These are phyloP conservation scores for Deroptyus accipitrinus DNA, from an alignment of 2,113 vertebrate genomes.

Conservation along the genomic window DNA sequence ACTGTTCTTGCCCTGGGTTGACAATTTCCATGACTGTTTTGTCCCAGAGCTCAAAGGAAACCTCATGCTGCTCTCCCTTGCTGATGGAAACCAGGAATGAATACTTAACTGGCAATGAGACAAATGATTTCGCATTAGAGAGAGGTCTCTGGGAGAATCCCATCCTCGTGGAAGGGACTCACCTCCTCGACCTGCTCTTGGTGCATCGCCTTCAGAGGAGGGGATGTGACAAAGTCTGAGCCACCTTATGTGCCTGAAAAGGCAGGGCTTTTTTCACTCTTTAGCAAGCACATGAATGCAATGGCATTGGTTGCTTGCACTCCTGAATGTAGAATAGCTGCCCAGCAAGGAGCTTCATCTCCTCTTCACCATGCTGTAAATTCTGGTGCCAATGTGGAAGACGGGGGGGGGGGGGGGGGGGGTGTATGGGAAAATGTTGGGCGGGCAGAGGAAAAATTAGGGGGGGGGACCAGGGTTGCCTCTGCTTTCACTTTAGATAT, in stretches of 20 bases:
- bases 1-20: not conserved
- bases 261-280: not conserved
- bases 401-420: not conserved
- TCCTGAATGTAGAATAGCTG: not conserved
- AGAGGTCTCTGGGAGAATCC: not conserved
- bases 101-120: slow-evolving; percentile 32
- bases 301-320: not conserved
- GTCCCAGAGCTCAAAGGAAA: slow-evolving; percentile 12
- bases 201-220: not conserved
- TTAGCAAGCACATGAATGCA: not conserved
- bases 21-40: slow-evolving; percentile 41
- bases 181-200: not conserved
- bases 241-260: not conserved
- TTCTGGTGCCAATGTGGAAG: not conserved
- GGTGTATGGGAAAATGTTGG: not conserved
- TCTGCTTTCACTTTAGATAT: slow-evolving; percentile 56
- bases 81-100: slow-evolving; percentile 45
- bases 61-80: not conserved
- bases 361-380: not conserved
- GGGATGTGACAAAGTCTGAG: not conserved
- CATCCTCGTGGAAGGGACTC: not conserved
- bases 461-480: slow-evolving; percentile 16
- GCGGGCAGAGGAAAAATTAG: not conserved
- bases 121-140: not conserved
- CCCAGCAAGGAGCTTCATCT: not conserved